Percentiles rank a stretch among this genome's conserved stretches.
These are phyloP conservation scores for Apis cerana DNA, from an alignment of 1,140 invertebrate genomes.

Conservation along the genomic window DNA sequence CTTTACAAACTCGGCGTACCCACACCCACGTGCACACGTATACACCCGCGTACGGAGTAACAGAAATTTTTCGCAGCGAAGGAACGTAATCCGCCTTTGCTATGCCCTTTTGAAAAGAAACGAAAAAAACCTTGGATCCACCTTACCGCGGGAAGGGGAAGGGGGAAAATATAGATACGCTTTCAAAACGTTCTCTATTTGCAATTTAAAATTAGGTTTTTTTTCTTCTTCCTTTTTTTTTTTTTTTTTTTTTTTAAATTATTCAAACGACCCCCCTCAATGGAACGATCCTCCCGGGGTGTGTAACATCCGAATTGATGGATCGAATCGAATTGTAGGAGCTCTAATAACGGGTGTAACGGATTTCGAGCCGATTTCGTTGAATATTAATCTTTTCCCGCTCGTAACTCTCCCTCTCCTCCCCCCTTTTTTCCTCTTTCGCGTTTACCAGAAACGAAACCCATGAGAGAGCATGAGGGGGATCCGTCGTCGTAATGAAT, in stretches of 20 bases:
- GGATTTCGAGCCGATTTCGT: not conserved
- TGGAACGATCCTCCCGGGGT: not conserved
- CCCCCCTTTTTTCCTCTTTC: too few species aligned
- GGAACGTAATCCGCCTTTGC: not conserved
- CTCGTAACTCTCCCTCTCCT: not conserved
- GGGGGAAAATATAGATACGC: too few species aligned
- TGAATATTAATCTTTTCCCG: conserved; percentile 25
- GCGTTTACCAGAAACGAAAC: not conserved
- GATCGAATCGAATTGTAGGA: not conserved
- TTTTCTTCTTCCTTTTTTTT: too few species aligned
- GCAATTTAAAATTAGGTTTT: not conserved
- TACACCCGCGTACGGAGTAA: not conserved
- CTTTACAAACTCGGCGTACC: conserved; percentile 14
- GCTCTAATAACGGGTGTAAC: not conserved
- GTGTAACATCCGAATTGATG: not conserved
- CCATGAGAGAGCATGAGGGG: too few species aligned
- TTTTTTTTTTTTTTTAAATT: conserved; percentile 15
- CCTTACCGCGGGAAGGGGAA: not conserved
- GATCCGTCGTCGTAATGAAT: conserved; percentile 4
- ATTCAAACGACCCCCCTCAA: not conserved
- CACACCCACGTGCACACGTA: not conserved
- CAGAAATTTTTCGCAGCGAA: conserved; percentile 5
- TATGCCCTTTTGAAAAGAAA: too few species aligned
- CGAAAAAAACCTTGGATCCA: not conserved
- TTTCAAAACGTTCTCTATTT: too few species aligned